These are phyloP conservation scores for Eueides isabella DNA, from an alignment of 1,140 invertebrate species.

Conservation along the genomic window DNA sequence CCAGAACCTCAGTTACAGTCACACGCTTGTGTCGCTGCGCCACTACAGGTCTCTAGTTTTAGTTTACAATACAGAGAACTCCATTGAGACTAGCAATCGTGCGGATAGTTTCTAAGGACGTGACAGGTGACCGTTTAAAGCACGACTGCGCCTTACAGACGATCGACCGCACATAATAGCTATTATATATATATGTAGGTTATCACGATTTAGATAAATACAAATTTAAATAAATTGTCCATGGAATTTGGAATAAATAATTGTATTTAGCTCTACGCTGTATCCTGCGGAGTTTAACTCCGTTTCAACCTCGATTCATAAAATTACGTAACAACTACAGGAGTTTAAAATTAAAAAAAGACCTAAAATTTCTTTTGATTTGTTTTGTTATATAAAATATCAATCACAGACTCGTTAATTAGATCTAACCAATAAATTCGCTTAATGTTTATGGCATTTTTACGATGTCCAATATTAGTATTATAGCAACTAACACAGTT, in stretches of 20 bases:
- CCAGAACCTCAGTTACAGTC: no score
- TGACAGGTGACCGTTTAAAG: slow-evolving; percentile 3
- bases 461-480: neutral
- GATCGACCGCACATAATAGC: neutral
- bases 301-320: no score
- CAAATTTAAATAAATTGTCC: neutral
- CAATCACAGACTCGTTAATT: neutral
- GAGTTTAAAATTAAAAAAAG: no score
- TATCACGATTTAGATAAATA: slow-evolving; percentile 17
- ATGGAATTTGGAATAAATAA: neutral
- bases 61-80: neutral
- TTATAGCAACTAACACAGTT: neutral
- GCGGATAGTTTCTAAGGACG: slow-evolving; percentile 19
- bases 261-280: no score
- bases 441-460: neutral
- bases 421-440: neutral
- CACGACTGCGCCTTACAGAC: slow-evolving; percentile 21
- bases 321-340: no score
- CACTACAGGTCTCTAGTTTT: no score
- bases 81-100: slow-evolving; percentile 18
- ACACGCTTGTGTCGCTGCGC: no score
- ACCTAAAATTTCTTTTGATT: no score
- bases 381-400: no score
- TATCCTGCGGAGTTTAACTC: no score
- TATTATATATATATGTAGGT: slow-evolving; percentile 21